phyloP scores from a whole-genome alignment of 2,113 vertebrate species.

The Colinus virginianus region DNA sequence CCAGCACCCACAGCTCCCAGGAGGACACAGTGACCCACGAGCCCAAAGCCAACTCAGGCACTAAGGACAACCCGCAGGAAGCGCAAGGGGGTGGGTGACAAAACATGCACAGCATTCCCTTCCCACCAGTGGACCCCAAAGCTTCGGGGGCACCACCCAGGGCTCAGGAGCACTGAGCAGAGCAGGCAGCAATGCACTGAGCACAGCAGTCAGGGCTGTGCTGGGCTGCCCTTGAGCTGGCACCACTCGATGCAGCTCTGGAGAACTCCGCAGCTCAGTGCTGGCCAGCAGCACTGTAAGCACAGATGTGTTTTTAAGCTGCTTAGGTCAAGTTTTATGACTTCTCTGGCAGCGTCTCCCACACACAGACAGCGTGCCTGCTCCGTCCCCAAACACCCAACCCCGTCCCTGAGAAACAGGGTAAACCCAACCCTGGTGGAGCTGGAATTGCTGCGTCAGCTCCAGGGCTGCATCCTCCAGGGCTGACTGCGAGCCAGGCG shows the following conservation, averaged over 20 bases:
- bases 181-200: background rate
- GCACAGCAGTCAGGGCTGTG: background rate
- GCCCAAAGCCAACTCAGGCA: background rate
- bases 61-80: background rate
- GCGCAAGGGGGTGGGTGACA: no score
- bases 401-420: accelerated
- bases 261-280: background rate
- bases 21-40: background rate
- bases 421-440: background rate
- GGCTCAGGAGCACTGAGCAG: background rate
- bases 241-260: background rate
- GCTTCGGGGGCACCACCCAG: background rate
- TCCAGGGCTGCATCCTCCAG: accelerated
- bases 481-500: background rate
- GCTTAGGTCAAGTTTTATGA: background rate
- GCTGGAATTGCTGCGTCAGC: accelerated
- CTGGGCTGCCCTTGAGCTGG: background rate
- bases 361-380: background rate
- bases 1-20: background rate
- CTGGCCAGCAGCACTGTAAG: background rate
- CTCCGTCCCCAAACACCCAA: background rate
- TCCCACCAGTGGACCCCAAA: background rate
- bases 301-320: background rate
- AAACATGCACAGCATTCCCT: background rate
- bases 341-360: background rate